phyloP scores from a whole-genome alignment of 92 coral and sea anemone genomes.

The Heteractis magnifica region DNA sequence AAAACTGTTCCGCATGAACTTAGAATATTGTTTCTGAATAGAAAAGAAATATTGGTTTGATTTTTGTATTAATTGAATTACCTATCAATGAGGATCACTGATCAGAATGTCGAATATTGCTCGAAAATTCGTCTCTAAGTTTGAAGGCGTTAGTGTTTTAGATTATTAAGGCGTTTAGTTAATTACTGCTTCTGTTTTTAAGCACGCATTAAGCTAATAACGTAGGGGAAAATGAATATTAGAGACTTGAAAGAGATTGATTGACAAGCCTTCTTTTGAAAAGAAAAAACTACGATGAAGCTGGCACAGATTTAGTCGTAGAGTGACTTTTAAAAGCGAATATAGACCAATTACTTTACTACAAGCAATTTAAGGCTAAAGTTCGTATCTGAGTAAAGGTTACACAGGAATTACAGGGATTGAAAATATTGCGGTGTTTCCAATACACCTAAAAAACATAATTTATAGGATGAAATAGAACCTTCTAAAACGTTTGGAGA shows the following conservation, averaged over 20 bases:
- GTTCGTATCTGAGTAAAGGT: background rate
- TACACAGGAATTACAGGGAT: background rate
- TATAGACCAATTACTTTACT: background rate
- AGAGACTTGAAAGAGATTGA: background rate
- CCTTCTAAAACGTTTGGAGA: too few relatives aligned
- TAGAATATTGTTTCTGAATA: background rate
- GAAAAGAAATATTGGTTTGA: background rate
- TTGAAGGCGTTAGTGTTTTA: background rate
- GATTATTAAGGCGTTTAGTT: background rate
- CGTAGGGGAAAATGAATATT: background rate
- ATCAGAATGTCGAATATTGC: background rate
- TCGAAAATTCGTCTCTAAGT: background rate
- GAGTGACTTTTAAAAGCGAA: background rate
- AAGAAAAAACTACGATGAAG: background rate
- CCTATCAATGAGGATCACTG: background rate
- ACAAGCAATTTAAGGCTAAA: conserved; percentile 9
- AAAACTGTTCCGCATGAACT: conserved; percentile 2
- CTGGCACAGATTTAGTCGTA: background rate
- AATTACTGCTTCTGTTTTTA: background rate
- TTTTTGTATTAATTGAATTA: background rate
- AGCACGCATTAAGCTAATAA: conserved; percentile 6
- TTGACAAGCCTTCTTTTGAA: background rate
- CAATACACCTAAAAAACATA: background rate
- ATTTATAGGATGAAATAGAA: too few relatives aligned
- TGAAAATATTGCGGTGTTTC: conserved; percentile 11